phyloP scores from a whole-genome alignment of 2,888 invertebrate species.

The Parnassius glacialis region DNA sequence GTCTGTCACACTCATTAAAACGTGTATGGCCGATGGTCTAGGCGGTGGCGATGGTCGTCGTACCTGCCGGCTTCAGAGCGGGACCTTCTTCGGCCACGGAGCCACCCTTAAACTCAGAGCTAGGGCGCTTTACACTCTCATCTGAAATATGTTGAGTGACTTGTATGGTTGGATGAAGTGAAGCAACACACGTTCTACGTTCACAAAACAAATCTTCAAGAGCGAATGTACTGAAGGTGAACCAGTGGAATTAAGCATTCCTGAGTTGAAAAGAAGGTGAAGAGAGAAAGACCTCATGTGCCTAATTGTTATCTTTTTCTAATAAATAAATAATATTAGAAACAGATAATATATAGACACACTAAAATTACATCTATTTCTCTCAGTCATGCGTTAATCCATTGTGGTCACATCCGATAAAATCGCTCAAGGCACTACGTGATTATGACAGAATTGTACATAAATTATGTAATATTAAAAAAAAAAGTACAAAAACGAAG shows the following conservation, averaged over 20 bases:
- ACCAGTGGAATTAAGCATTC: background rate
- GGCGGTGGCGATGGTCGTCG: slow-evolving; percentile 70
- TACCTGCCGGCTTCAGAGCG: slow-evolving; percentile 72
- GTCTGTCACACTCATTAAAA: slow-evolving; percentile 69
- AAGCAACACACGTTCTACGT: slow-evolving; percentile 56
- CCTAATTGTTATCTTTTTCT: background rate
- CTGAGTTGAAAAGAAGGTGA: background rate
- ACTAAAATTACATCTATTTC: background rate
- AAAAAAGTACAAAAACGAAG: background rate
- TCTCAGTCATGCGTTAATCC: background rate
- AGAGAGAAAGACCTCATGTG: background rate
- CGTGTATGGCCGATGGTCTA: slow-evolving; percentile 71
- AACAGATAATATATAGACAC: background rate
- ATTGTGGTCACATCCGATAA: slow-evolving; percentile 3
- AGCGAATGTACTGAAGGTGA: slow-evolving; percentile 4
- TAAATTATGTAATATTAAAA: slow-evolving; percentile 5
- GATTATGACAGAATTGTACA: slow-evolving; percentile 10
- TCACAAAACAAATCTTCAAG: slow-evolving; percentile 40
- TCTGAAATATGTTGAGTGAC: slow-evolving; percentile 81
- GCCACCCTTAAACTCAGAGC: slow-evolving; percentile 91
- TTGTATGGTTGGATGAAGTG: slow-evolving; percentile 73
- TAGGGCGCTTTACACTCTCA: slow-evolving; percentile 90
- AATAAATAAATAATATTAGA: background rate
- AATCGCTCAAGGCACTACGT: slow-evolving; percentile 27
- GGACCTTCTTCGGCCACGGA: slow-evolving; percentile 73